Evolutionary conservation across 1,140 invertebrate genomes (phyloP).

Genomic region (Caenorhabditis inopinata): DNA sequence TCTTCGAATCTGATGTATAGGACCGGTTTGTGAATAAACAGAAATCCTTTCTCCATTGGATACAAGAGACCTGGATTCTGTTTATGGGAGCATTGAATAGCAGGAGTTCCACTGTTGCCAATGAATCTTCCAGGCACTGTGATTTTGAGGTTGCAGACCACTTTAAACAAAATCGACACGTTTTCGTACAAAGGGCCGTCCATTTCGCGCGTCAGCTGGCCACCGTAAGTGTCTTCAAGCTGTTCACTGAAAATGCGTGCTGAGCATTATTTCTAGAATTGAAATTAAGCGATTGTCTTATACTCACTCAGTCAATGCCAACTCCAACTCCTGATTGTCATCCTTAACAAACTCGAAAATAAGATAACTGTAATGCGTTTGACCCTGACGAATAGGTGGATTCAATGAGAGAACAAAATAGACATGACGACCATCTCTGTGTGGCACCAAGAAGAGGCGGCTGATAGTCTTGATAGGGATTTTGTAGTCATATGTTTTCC

Average conservation of each 20-base stretch:
- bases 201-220: constrained; percentile 85
- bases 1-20: constrained; percentile 97
- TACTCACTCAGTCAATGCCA: constrained; percentile 83
- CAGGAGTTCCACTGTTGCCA: constrained; percentile 79
- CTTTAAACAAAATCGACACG: constrained; percentile 91
- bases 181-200: constrained; percentile 91
- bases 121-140: constrained; percentile 88
- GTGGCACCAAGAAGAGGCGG: constrained; percentile 88
- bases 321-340: constrained; percentile 87
- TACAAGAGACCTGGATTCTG: constrained; percentile 95
- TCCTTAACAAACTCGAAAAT: constrained; percentile 87
- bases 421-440: constrained; percentile 95
- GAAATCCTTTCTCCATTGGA: constrained; percentile 96
- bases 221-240: constrained; percentile 88
- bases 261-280: no score
- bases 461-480: constrained; percentile 94
- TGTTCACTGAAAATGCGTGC: constrained; percentile 14
- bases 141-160: constrained; percentile 87
- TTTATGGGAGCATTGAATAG: constrained; percentile 92
- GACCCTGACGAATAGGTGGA: constrained; percentile 98
- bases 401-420: constrained; percentile 97
- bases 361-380: constrained; percentile 89
- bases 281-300: no score
- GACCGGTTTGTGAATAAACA: constrained; percentile 97
- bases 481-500: constrained; percentile 99